Evolutionary conservation across 2,888 invertebrate genomes (phyloP), one percentile per base, ranked within the genome.

Genomic region (Resseliella maxima): DNA sequence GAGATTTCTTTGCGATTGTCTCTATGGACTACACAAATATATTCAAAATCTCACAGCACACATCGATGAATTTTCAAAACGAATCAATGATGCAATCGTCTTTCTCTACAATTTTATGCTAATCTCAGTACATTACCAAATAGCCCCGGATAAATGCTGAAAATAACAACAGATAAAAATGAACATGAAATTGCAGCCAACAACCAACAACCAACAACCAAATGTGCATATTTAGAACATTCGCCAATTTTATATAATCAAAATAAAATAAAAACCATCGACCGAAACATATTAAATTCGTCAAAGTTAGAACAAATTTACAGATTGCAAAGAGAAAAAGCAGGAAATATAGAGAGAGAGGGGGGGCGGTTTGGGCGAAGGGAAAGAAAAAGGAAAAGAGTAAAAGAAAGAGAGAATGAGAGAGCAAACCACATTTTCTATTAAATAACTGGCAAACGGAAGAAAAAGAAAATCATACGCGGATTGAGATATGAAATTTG

Each of bases 401-500:
- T 41, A 12, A 41, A 12, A 8, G 41, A 18, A 18, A 50, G 50
- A 50, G 50, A 50, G 50, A 50, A 18, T 2, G 50, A 50, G 50
- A 59, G 59, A 24, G 59, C 2, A 27, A 59, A 59, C 24, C 59
- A 59, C 2, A 59, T 8, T 5, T 3, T n/a, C 24, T 27, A 59
- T 27, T 6, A 72, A 72, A 72, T 72, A 31, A 15, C 1, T 31
- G 15, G 18, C 35, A 72, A 72, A 72, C 72, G 72, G 72, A 72
- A 72, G 31, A 72, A 15, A 31, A 72, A 72, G 31, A 31, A 59
- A 50, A 72, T 35, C 72, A 72, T 31, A 72, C 31, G 35, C 72
- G 15, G 12, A 72, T 35, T 5, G n/a, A 72, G 72, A 72, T 72
- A 72, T 72, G 31, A 72, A 72, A 72, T 21, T 10, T 72, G 72